These are phyloP conservation scores for Rallus limicola DNA, from an alignment of 2,113 vertebrate genomes.

Conservation along the genomic window DNA sequence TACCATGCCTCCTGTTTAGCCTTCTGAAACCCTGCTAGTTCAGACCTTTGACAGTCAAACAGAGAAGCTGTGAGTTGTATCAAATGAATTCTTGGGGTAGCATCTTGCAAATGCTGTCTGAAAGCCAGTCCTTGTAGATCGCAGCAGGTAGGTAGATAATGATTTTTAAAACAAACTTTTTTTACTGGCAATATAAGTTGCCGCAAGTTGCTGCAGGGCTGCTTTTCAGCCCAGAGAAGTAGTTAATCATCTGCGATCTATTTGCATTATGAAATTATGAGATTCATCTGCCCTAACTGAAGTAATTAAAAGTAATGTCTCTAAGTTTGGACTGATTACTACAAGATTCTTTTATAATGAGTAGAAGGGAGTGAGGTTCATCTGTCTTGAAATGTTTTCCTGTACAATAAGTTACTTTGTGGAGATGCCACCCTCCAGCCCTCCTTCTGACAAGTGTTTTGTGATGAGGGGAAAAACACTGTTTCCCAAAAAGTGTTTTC, in stretches of 20 bases:
- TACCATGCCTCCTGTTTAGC: background rate
- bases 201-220: background rate
- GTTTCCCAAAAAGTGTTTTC: background rate
- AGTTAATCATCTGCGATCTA: background rate
- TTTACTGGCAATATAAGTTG: background rate
- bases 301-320: background rate
- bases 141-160: background rate
- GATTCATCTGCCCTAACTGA: background rate
- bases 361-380: background rate
- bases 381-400: background rate
- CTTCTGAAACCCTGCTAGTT: background rate
- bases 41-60: background rate
- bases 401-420: background rate
- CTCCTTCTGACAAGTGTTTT: background rate
- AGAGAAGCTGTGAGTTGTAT: background rate
- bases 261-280: background rate
- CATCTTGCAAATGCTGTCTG: background rate
- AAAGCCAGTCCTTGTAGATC: background rate
- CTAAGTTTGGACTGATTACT: background rate
- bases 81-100: background rate
- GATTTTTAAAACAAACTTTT: background rate
- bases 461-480: background rate
- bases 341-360: background rate
- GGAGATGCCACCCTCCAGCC: background rate
- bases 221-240: background rate